Percentiles rank a stretch among this genome's conserved stretches.
phyloP scores from a whole-genome alignment of 1,140 invertebrate genomes.

The Drosophila quadrilineata region DNA sequence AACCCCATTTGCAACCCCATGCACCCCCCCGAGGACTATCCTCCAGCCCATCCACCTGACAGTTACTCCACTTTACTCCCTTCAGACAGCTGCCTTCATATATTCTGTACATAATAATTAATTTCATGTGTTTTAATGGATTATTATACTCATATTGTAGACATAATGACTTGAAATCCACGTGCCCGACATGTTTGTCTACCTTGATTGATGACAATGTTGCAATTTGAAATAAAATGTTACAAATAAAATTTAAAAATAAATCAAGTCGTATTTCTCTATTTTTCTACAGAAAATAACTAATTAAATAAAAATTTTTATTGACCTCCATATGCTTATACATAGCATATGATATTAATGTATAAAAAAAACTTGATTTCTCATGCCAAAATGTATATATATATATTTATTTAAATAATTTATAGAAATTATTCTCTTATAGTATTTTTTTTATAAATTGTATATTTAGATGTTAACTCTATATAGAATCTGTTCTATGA shows the following conservation, averaged over 20 bases:
- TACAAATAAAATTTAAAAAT: background rate
- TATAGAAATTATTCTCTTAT: too few relatives aligned
- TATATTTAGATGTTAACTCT: too few relatives aligned
- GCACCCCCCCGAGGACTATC: background rate
- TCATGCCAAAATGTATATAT: too few relatives aligned
- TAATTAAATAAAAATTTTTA: too few relatives aligned
- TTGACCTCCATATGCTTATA: too few relatives aligned
- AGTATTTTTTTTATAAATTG: too few relatives aligned
- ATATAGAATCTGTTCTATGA: too few relatives aligned
- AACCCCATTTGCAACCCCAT: conserved; percentile 29
- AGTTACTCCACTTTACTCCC: conserved; percentile 2
- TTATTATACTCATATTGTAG: conserved; percentile 51
- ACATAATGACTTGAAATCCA: conserved; percentile 42
- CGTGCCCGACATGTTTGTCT: conserved; percentile 24
- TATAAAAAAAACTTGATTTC: too few relatives aligned
- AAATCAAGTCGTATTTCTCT: too few relatives aligned
- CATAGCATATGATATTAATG: too few relatives aligned
- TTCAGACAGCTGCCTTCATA: conserved; percentile 25
- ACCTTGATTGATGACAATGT: conserved; percentile 54
- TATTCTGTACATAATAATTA: conserved; percentile 69
- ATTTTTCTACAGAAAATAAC: too few relatives aligned
- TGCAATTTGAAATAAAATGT: background rate
- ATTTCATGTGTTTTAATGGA: conserved; percentile 75
- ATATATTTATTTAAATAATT: too few relatives aligned
- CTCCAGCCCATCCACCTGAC: conserved; percentile 17